Evolutionary conservation across 2,113 vertebrate species (phyloP).

Genomic region (Potamarius usumacintae): DNA sequence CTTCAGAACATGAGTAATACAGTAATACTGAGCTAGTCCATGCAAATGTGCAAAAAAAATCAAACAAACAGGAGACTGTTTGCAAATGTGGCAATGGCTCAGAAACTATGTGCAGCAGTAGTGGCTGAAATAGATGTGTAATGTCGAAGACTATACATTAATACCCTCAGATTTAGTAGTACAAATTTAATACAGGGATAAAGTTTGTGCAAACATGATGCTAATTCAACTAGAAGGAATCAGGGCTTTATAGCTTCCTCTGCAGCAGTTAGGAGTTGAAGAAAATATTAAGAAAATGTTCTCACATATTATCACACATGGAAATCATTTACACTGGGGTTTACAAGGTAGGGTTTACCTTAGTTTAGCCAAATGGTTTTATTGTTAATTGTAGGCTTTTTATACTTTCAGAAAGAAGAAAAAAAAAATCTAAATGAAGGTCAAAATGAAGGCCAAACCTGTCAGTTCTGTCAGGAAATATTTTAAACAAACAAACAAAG

Average conservation of each 20-base stretch:
- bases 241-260: neutral
- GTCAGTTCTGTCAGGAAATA: neutral
- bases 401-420: neutral
- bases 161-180: neutral
- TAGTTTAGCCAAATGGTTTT: neutral
- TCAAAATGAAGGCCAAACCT: neutral
- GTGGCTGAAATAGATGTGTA: neutral
- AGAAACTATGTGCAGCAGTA: no score
- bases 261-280: neutral
- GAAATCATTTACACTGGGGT: neutral
- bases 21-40: no score
- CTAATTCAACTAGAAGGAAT: neutral
- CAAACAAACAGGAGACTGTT: no score
- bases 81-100: neutral
- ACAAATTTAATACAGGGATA: neutral
- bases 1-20: neutral
- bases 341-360: neutral
- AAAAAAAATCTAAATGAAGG: no score
- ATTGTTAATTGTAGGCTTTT: neutral
- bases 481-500: neutral
- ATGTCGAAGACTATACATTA: neutral
- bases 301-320: neutral
- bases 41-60: no score
- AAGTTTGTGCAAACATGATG: neutral
- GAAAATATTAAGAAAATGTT: neutral